These are phyloP conservation scores for Chionoecetes opilio DNA, from an alignment of 1,140 invertebrate genomes.

Conservation along the genomic window DNA sequence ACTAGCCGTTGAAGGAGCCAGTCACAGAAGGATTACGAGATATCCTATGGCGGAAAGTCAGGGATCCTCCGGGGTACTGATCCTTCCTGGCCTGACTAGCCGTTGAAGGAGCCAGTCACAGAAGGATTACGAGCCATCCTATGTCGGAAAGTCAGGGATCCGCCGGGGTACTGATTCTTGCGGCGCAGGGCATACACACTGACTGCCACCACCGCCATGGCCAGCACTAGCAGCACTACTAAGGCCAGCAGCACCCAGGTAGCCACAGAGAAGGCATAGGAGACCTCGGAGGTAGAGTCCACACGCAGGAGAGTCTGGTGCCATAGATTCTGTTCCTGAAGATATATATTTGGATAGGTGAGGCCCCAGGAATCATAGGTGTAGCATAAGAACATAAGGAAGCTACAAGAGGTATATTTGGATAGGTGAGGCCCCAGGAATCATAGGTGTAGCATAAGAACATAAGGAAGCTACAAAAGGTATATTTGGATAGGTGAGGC, in stretches of 20 bases:
- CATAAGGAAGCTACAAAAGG: too few relatives aligned
- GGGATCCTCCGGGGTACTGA: too few relatives aligned
- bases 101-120: not conserved
- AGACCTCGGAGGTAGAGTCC: not conserved
- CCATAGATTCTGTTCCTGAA: constrained; percentile 57
- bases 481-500: too few relatives aligned
- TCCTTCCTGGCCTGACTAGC: too few relatives aligned
- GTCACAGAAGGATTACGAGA: constrained; percentile 36
- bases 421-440: too few relatives aligned
- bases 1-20: too few relatives aligned
- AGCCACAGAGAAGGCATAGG: constrained; percentile 37
- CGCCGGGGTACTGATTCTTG: constrained; percentile 4
- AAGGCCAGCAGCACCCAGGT: constrained; percentile 68
- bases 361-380: too few relatives aligned
- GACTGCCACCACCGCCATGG: not conserved
- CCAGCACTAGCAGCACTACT: constrained; percentile 29
- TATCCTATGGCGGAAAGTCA: not conserved
- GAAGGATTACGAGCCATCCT: constrained; percentile 38
- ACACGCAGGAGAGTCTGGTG: constrained; percentile 33
- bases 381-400: too few relatives aligned
- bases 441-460: too few relatives aligned
- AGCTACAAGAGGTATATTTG: too few relatives aligned
- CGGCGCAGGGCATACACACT: constrained; percentile 37
- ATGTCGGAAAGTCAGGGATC: constrained; percentile 6
- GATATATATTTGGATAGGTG: not conserved